phyloP scores from a whole-genome alignment of 1,140 invertebrate species.

The Metaphire vulgaris region DNA sequence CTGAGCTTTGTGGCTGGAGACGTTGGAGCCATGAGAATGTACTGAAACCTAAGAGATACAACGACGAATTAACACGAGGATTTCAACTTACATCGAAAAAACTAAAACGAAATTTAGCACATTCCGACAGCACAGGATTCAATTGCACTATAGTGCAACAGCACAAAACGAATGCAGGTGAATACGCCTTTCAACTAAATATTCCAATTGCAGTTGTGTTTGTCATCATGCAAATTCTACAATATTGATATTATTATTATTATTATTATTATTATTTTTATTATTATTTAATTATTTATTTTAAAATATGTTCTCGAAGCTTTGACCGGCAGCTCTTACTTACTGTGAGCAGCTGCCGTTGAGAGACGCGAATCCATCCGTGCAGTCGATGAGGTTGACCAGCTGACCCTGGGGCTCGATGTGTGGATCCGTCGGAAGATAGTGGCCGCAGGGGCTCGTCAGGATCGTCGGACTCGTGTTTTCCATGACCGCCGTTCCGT shows the following conservation, averaged over 20 bases:
- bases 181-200: no score
- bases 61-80: neutral
- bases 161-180: no score
- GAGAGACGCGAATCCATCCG: neutral
- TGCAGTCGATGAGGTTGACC: neutral
- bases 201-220: no score
- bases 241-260: no score
- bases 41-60: conserved; percentile 64
- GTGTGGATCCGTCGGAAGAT: neutral
- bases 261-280: no score
- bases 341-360: neutral
- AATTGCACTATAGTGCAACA: neutral
- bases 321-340: no score
- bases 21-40: conserved; percentile 86
- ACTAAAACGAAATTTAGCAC: neutral
- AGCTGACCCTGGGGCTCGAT: neutral
- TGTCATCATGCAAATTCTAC: no score
- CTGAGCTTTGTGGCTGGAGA: conserved; percentile 93
- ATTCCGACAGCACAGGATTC: neutral
- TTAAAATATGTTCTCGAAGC: no score
- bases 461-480: neutral
- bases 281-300: no score
- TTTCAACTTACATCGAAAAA: neutral
- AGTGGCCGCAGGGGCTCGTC: neutral
- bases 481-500: neutral